Percentiles rank a stretch among this genome's conserved stretches.
phyloP scores from a whole-genome alignment of 2,113 vertebrate species.

The Calidris pugnax region DNA sequence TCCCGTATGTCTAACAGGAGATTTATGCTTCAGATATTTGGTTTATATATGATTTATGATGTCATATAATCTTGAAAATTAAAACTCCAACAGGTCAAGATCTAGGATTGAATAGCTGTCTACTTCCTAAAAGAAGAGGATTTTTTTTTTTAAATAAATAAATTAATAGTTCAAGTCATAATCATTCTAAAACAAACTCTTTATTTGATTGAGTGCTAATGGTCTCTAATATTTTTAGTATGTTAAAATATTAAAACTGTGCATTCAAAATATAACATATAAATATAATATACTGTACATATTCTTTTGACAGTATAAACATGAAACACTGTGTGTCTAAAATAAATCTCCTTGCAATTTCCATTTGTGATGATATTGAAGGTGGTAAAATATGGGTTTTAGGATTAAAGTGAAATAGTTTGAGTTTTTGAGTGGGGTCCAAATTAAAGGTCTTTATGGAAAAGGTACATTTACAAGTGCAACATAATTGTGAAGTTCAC shows the following conservation, averaged over 20 bases:
- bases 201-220: background rate
- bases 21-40: background rate
- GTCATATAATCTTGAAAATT: background rate
- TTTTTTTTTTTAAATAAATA: too few relatives aligned
- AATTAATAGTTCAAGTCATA: background rate
- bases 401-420: background rate
- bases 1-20: background rate
- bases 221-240: background rate
- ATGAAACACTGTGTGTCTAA: background rate
- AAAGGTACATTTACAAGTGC: background rate
- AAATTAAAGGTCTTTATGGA: background rate
- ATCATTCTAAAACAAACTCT: background rate
- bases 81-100: background rate
- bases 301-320: background rate
- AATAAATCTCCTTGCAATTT: background rate
- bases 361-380: background rate
- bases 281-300: background rate
- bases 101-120: background rate
- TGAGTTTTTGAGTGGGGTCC: background rate
- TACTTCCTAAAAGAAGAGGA: background rate
- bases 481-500: background rate
- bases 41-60: background rate
- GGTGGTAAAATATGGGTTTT: background rate
- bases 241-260: background rate
- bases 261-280: background rate